Base-by-base conservation (phyloP, 2,888 invertebrate species). In the Pandemis heparana region DNA sequence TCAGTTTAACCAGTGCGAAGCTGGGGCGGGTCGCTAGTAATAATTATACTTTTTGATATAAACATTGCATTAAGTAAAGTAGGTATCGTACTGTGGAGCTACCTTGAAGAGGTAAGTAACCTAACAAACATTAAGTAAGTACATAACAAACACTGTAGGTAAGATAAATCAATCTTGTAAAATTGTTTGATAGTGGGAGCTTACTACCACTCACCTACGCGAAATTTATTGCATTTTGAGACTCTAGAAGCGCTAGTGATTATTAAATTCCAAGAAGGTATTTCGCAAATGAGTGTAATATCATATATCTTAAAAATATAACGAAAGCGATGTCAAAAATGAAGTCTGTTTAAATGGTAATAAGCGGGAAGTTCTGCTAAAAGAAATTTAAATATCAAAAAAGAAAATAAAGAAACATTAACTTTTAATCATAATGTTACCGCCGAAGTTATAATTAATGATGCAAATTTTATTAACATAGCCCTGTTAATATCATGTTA, bases 211-310 rank as follows among this genome's bases (percentile, higher is more conserved):
- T 23, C 23, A 12, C 63, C 39, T 56, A 48, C 38, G 18, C 18
- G 46, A 53, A 64, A 71, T 65, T 65, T 71, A 71, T 64, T 46
- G 46, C 59, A 64, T 71, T 70, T 64, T 70, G 56, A 59, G 59
- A 56, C 46, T 9, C 59, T 65, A 56, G 38, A 43, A 10, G 70
- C 12, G 46, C 48, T 18, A 48, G 59, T 38, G 59, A 64, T 59
- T 59, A 71, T 59, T 48, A 71, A 64, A 71, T 71, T 71, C 56
- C 46, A 14, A 9, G 10, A 12, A 23, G 12, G 12, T n/a, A n/a
- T 12, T 10, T 56, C 23, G 12, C 56, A 56, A 23, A 18, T 12
- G 12, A 43, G 43, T 12, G 43, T 43, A 41, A 41, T 9, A 41
- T 41, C 23, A 23, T 2, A 23, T 23, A 23, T 23, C 9, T 41